Conservation (phyloP, 2,797 vertebrate species). For the Tangara arthus region DNA sequence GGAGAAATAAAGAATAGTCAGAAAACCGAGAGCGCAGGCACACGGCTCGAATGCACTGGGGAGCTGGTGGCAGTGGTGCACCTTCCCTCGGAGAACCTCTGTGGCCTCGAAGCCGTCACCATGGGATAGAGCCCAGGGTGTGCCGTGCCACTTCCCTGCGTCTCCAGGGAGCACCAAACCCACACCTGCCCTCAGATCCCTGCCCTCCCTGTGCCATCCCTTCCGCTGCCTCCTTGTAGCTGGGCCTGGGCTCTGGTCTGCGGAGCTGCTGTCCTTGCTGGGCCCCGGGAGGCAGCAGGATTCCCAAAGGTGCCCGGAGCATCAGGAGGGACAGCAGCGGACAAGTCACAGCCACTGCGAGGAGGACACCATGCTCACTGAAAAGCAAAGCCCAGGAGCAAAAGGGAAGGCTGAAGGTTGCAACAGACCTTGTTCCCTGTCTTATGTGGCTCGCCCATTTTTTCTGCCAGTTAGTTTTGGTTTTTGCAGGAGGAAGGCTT, state of each 20-base stretch:
- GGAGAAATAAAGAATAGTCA: rapidly evolving
- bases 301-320: rapidly evolving
- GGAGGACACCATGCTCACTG: rapidly evolving
- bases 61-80: background rate
- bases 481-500: background rate
- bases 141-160: rapidly evolving
- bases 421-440: background rate
- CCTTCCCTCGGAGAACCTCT: background rate
- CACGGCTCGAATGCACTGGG: rapidly evolving
- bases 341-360: rapidly evolving
- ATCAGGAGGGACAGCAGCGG: rapidly evolving
- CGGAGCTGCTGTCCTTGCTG: background rate
- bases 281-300: background rate
- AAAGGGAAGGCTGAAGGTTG: background rate
- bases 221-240: rapidly evolving
- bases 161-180: background rate
- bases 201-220: background rate
- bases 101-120: rapidly evolving
- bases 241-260: background rate
- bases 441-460: rapidly evolving
- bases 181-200: background rate
- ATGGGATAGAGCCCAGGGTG: rapidly evolving
- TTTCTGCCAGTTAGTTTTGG: background rate
- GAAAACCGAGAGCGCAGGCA: background rate
- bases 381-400: background rate